Evolutionary conservation across 2,797 vertebrate species (phyloP).

Genomic region (Hephaestus fuliginosus): DNA sequence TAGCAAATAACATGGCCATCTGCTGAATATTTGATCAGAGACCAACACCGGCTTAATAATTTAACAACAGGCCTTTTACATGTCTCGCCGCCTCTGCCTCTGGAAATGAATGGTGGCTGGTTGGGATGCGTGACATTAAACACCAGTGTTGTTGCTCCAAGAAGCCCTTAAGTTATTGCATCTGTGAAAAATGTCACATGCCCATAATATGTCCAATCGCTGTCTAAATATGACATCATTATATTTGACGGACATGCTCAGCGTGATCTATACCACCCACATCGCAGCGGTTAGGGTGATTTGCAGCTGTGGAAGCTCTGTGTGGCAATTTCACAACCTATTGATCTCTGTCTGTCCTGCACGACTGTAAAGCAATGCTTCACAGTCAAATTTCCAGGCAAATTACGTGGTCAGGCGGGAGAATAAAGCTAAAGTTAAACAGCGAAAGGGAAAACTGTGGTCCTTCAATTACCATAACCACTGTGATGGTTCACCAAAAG

Average conservation of each 20-base stretch:
- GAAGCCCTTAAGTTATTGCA: constrained; percentile 14
- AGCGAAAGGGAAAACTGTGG: neutral
- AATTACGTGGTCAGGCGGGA: neutral
- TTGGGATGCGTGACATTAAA: constrained; percentile 11
- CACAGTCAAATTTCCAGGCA: neutral
- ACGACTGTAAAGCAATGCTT: constrained; percentile 2
- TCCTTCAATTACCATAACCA: neutral
- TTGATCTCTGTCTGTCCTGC: constrained; percentile 17
- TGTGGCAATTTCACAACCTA: constrained; percentile 25
- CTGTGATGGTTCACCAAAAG: neutral
- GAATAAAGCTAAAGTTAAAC: neutral
- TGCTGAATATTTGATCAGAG: constrained; percentile 71
- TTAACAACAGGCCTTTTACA: constrained; percentile 41
- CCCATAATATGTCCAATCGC: constrained; percentile 11
- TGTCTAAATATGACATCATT: constrained; percentile 29
- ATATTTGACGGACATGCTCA: constrained; percentile 24
- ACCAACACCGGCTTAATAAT: constrained; percentile 63
- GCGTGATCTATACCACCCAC: constrained; percentile 13
- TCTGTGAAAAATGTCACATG: constrained; percentile 41
- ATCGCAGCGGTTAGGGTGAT: constrained; percentile 6
- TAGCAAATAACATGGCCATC: constrained; percentile 48
- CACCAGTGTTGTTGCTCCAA: neutral
- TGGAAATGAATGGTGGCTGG: neutral
- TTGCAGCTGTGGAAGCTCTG: constrained; percentile 1
- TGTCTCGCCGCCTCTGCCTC: constrained; percentile 17